Percentiles rank a stretch among this genome's conserved stretches.
Evolutionary conservation across 1,140 invertebrate genomes (phyloP).

Genomic region (Spodoptera frugiperda): DNA sequence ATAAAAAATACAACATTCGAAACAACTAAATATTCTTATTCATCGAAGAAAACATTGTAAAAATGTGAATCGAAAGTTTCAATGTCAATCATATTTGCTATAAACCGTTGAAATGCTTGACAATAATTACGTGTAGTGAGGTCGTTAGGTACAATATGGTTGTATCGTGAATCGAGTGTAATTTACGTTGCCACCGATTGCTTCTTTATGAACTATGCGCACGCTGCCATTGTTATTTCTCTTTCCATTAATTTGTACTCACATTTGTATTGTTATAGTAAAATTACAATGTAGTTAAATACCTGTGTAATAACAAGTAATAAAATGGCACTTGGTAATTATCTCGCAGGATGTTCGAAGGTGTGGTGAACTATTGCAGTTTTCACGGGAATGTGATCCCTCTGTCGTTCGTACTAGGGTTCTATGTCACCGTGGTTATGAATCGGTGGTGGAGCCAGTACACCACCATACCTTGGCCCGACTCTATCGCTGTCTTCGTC

Average conservation of each 20-base stretch:
- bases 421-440: conserved; percentile 97
- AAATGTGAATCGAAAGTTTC: not conserved
- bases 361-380: conserved; percentile 92
- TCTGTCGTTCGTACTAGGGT: conserved; percentile 95
- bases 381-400: conserved; percentile 93
- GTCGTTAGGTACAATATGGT: not conserved
- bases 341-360: conserved; percentile 89
- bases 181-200: not conserved
- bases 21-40: too few species aligned
- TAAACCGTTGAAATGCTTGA: conserved; percentile 15
- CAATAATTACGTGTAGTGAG: conserved; percentile 25
- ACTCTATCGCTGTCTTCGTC: conserved; percentile 94
- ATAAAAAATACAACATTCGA: too few species aligned
- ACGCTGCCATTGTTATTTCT: conserved; percentile 12
- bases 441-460: conserved; percentile 98
- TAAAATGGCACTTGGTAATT: conserved; percentile 27
- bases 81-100: not conserved
- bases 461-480: conserved; percentile 92
- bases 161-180: conserved; percentile 22
- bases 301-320: not conserved
- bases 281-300: conserved; percentile 21
- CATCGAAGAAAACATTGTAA: not conserved
- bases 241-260: conserved; percentile 17
- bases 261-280: conserved; percentile 1
- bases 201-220: conserved; percentile 27